Conservation (phyloP, 2,113 vertebrate species). For the Empidonax alnorum region DNA sequence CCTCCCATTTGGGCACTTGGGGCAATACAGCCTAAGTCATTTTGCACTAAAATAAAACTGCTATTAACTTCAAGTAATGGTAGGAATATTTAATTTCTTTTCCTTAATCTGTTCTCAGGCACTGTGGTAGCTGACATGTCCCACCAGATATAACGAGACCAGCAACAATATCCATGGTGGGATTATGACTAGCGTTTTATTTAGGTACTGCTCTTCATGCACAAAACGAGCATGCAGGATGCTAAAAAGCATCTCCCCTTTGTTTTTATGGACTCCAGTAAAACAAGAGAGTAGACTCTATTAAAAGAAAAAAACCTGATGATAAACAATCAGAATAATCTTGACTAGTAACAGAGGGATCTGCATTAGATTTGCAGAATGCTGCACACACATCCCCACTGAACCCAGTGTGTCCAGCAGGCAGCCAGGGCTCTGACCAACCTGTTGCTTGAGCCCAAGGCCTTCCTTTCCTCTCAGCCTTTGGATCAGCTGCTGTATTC, state of each 20-base stretch:
- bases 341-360: background rate
- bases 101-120: background rate
- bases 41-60: background rate
- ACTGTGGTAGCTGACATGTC: background rate
- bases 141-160: background rate
- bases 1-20: background rate
- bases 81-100: background rate
- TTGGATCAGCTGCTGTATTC: background rate
- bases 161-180: background rate
- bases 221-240: background rate
- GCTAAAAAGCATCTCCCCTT: background rate
- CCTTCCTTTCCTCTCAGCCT: background rate
- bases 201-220: background rate
- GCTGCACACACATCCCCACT: background rate
- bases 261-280: background rate
- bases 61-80: background rate
- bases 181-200: background rate
- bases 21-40: background rate
- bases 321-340: background rate
- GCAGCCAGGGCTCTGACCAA: background rate
- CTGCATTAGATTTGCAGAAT: background rate
- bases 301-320: background rate
- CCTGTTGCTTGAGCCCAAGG: rapidly evolving
- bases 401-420: rapidly evolving
- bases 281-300: background rate